phyloP scores from a whole-genome alignment of 2,113 vertebrate species.

The Aix galericulata region DNA sequence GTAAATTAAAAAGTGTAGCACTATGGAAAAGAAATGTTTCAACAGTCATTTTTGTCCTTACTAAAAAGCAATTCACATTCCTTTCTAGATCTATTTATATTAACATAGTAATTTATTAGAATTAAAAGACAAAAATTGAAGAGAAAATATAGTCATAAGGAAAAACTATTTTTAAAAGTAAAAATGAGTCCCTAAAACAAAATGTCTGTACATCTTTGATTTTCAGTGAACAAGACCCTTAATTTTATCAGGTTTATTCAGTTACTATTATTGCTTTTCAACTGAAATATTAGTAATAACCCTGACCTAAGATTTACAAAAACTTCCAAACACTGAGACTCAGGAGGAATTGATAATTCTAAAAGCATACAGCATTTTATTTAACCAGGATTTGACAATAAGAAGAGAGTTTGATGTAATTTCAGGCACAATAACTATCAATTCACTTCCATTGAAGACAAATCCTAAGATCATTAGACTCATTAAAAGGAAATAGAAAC shows the following conservation, averaged over 20 bases:
- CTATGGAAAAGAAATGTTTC: fast-evolving
- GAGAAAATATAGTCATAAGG: background rate
- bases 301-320: background rate
- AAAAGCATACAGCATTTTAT: background rate
- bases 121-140: background rate
- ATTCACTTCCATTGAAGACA: background rate
- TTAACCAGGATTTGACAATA: background rate
- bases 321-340: background rate
- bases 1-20: background rate
- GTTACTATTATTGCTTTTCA: background rate
- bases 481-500: background rate
- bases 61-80: background rate
- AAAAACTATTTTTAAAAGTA: background rate
- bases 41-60: background rate
- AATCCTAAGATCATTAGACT: background rate
- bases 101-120: background rate
- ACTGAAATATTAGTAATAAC: background rate
- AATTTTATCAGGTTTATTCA: background rate
- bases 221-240: background rate
- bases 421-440: background rate
- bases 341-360: background rate
- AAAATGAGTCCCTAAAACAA: background rate
- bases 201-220: background rate
- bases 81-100: background rate
- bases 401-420: background rate